Evolutionary conservation across 2,113 vertebrate genomes (phyloP), one percentile per base, ranked within the genome.

Genomic region (Spermophilus dauricus): DNA sequence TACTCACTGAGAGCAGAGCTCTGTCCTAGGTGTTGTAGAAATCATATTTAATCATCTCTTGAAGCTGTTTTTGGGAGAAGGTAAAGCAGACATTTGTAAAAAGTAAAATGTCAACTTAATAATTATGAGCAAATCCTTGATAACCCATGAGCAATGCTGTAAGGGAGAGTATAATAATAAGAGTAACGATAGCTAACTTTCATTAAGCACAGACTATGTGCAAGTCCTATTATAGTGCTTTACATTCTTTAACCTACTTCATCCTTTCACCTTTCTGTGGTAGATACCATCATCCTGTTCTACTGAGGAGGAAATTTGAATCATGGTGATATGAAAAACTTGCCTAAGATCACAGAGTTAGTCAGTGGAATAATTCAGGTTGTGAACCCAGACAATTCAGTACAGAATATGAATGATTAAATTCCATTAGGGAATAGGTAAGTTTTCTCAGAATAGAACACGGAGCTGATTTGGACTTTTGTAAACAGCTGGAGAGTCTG

Each of bases 301-400:
- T 34, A 53, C 30, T 73, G 81, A 91, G 53, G 17, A 48, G n/a
- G 30, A 86, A 83, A 94, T 34, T 24, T 14, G n/a, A 95, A 22
- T 39, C 67, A 32, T 32, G 58, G 78, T 86, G 45, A 58, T 45
- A 34, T 45, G 37, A 87, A 48, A 91, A 58, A 26, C 16, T 93
- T 86, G 16, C 73, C 26, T 39, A 61, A 42, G 4, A 34, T 61
- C 12, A 51, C 26, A 84, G 45, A 51, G 28, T 24, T 72, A 78
- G 45, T 86, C 82, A 67, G 34, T 58, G 65, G 61, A 86, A 73
- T 48, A 94, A 86, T 81, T 91, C 78, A 91, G 22, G 18, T 53
- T 65, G 28, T 67, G 56, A 91, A 58, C 17, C 2, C 61, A 67
- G 67, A 92, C 58, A 39, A 58, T 72, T 87, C 63, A 81, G 61